Base-by-base conservation (phyloP, 2,888 invertebrate species). In the Bellardia bayeri region DNA sequence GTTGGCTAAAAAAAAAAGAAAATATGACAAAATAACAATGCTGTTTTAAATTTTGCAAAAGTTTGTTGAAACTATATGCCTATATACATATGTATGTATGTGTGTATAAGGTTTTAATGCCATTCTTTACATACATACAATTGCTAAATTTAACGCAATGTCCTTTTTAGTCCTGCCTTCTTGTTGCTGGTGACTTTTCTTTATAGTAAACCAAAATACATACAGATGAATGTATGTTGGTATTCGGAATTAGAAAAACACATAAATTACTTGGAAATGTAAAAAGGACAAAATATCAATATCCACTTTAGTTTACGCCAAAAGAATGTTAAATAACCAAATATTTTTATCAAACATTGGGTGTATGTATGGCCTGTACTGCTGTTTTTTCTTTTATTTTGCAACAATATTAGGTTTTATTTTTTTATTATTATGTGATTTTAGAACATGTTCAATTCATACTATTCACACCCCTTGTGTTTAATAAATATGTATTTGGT, bases 191-290 rank as follows among this genome's bases (percentile, higher is more conserved):
- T 81, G 80, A 80, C 83, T 82, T 76, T 79, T 78, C 85, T 85
- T 81, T 40, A 56, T 14, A 51, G 49, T 54, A 23, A 83, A 72
- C 78, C 37, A 13, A 13, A 56, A 23, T 23, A 8, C 56, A 37
- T 37, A 37, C 37, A 64, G 71, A 78, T 66, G 84, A 72, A 51
- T 23, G 51, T 40, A 9, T 45, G 45, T 13, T 13, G 9, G 13
- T 45, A 11, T 13, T 45, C 30, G 63, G 49, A 42, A 76, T 85
- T 85, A 64, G 40, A 72, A 85, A 81, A 79, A 69, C 79, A 92
- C 93, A 93, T 93, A 93, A 93, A 93, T 93, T 93, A 93, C 91
- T 91, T 45, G 75, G 91, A 93, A 92, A 92, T 93, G 92, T 93
- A 91, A 87, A 68, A 84, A 92, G 92, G 91, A 92, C 93, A 93